Conservation (phyloP, 2,113 vertebrate species). For the Fulica atra region DNA sequence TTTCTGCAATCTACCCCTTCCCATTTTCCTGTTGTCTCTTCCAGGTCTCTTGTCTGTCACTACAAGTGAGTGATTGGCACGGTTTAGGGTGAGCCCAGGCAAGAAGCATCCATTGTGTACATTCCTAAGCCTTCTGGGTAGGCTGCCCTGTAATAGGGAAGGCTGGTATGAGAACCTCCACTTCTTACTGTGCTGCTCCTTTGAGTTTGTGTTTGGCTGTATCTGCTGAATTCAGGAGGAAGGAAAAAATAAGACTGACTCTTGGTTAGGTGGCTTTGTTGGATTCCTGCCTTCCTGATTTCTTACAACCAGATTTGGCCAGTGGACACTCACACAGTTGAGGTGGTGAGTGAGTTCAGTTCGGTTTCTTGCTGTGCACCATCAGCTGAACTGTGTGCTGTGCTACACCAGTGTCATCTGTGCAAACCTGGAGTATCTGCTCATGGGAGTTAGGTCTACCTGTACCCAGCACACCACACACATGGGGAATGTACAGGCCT, state of each 20-base stretch:
- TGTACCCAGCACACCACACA: not conserved
- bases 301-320: not conserved
- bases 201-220: not conserved
- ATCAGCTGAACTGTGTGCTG: accelerated
- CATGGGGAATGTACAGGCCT: not conserved
- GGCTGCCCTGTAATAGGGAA: not conserved
- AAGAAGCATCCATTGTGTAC: accelerated
- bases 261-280: not conserved
- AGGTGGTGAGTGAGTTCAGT: not conserved
- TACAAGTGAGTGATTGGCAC: not conserved
- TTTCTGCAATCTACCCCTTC: not conserved
- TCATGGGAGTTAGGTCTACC: not conserved
- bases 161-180: not conserved
- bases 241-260: not conserved
- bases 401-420: not conserved
- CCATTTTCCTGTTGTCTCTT: not conserved
- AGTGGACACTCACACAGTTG: not conserved
- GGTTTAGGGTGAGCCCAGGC: not conserved
- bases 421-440: not conserved
- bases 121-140: not conserved
- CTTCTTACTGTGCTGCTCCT: not conserved
- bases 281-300: not conserved
- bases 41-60: not conserved
- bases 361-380: accelerated
- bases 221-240: not conserved